Conservation (phyloP, 2,888 invertebrate genomes). For the Halictus ligatus region DNA sequence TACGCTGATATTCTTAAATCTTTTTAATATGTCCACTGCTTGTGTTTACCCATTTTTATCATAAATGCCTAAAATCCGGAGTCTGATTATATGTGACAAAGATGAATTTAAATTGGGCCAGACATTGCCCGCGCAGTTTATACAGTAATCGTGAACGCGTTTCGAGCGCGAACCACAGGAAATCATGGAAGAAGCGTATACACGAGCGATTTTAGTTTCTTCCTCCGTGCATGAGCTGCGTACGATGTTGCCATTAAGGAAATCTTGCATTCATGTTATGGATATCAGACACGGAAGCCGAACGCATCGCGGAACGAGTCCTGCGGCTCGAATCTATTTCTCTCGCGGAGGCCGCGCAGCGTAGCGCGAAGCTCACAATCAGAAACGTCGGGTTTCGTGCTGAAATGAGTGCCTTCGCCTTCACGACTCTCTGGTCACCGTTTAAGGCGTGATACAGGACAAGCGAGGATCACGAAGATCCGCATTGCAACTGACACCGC, state of each 20-base stretch:
- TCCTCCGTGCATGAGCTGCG: background rate
- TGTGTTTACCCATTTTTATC: too few species aligned
- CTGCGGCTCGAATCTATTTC: slow-evolving; percentile 29
- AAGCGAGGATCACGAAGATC: slow-evolving; percentile 30
- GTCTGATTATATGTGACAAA: background rate
- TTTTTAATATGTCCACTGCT: too few species aligned
- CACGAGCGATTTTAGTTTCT: background rate
- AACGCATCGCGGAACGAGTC: slow-evolving; percentile 46
- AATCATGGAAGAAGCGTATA: background rate
- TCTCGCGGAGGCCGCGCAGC: slow-evolving; percentile 31
- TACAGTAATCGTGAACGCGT: background rate
- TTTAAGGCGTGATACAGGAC: slow-evolving; percentile 28
- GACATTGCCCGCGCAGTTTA: background rate
- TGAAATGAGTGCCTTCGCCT: slow-evolving; percentile 27
- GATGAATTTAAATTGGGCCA: background rate
- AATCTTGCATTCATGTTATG: slow-evolving; percentile 39
- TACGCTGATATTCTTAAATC: too few species aligned
- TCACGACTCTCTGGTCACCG: slow-evolving; percentile 21
- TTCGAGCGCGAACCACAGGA: background rate
- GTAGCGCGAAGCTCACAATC: slow-evolving; percentile 42
- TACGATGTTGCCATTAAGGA: background rate
- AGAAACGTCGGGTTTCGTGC: slow-evolving; percentile 30
- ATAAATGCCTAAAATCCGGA: too few species aligned
- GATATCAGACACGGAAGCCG: slow-evolving; percentile 43
- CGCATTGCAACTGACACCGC: background rate